A percentile compares a stretch with the other conserved stretches of the same genome.
phyloP scores from a whole-genome alignment of 2,113 vertebrate species.

The Carassius carassius region DNA sequence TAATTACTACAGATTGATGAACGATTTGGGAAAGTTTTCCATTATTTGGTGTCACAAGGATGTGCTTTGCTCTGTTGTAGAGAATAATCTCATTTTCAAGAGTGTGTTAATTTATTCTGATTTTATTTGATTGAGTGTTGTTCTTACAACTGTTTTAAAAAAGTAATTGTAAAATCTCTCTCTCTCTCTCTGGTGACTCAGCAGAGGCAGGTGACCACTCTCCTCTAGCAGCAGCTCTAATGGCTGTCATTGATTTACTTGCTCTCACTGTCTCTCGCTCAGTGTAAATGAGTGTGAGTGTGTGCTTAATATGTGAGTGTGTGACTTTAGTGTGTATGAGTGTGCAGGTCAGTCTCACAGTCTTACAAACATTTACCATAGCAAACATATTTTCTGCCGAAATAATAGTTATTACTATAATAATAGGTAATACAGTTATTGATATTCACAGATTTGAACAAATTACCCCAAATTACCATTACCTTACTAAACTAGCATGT shows the following conservation, averaged over 20 bases:
- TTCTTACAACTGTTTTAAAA: too few relatives aligned
- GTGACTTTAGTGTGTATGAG: not conserved
- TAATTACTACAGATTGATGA: too few relatives aligned
- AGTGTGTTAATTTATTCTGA: too few relatives aligned
- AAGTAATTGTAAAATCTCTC: too few relatives aligned
- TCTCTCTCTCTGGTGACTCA: not conserved
- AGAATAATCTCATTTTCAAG: too few relatives aligned
- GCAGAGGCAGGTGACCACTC: not conserved
- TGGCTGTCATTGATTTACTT: not conserved
- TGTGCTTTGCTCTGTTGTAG: too few relatives aligned
- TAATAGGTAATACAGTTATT: not conserved
- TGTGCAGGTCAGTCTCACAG: not conserved
- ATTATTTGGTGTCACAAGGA: too few relatives aligned
- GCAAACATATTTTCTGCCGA: too few relatives aligned
- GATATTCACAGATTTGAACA: not conserved
- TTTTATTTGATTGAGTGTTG: too few relatives aligned
- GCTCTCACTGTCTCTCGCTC: slow-evolving; percentile 19
- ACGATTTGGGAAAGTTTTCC: too few relatives aligned
- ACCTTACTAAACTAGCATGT: not conserved
- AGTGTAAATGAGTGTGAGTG: not conserved
- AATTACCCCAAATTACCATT: not conserved
- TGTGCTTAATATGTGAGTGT: not conserved
- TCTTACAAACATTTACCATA: not conserved
- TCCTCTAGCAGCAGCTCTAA: slow-evolving; percentile 7
- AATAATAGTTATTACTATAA: not conserved